Evolutionary conservation across 2,797 vertebrate genomes (phyloP).

Genomic region (Onychomys arenicola): DNA sequence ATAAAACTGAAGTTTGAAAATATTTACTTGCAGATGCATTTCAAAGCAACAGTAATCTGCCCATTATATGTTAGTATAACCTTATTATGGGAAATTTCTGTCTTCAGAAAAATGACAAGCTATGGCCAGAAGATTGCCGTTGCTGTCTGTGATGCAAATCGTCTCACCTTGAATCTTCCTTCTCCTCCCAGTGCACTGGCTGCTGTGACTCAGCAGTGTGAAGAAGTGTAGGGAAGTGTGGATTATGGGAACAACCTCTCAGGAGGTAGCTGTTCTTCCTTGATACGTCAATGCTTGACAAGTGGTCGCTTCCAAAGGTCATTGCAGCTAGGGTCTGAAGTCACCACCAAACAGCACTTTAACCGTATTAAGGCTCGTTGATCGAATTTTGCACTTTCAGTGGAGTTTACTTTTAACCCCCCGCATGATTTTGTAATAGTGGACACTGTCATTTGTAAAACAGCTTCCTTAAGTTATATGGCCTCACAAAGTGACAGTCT

Average conservation of each 20-base stretch:
- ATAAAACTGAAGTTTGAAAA: background rate
- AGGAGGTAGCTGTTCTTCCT: background rate
- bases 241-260: background rate
- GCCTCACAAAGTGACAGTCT: background rate
- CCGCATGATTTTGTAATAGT: background rate
- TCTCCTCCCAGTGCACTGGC: background rate
- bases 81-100: background rate
- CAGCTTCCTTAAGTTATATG: background rate
- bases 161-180: background rate
- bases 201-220: background rate
- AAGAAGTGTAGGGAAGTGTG: background rate
- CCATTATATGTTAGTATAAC: background rate
- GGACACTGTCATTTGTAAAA: background rate
- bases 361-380: background rate
- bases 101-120: background rate
- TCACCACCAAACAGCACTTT: background rate
- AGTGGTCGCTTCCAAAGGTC: background rate
- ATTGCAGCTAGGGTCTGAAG: background rate
- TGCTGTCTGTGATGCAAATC: background rate
- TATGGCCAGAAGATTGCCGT: background rate
- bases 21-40: conserved; percentile 16
- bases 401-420: background rate
- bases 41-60: background rate
- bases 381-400: background rate
- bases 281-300: background rate